Percentiles rank a stretch among this genome's conserved stretches.
phyloP scores from a whole-genome alignment of 2,113 vertebrate species.

The Perccottus glenii region DNA sequence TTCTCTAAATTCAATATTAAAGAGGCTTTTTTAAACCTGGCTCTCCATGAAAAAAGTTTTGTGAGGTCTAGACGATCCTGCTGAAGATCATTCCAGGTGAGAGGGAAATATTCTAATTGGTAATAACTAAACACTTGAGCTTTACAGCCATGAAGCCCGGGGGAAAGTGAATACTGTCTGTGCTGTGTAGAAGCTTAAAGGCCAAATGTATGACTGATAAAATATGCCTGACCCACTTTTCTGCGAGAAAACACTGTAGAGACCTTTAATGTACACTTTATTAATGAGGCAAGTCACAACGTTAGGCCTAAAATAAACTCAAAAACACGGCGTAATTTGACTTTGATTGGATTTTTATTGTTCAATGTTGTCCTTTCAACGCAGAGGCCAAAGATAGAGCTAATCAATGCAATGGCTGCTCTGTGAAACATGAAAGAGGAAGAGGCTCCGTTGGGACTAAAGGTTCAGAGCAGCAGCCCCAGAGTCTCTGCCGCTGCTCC shows the following conservation, averaged over 20 bases:
- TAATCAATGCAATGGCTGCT: conserved; percentile 6
- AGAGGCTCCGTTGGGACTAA: conserved; percentile 9
- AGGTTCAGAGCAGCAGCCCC: conserved; percentile 14
- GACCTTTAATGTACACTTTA: background rate
- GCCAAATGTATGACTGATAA: conserved; percentile 37
- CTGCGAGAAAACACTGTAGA: conserved; percentile 2
- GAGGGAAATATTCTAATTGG: no score
- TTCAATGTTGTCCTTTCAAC: conserved; percentile 3
- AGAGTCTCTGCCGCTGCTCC: conserved; percentile 10
- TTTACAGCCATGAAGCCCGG: no score
- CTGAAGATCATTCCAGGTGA: no score
- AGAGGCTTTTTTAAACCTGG: no score
- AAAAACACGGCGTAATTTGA: no score
- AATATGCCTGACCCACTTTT: conserved; percentile 55
- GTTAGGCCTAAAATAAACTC: no score
- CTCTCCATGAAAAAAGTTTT: no score
- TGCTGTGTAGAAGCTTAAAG: background rate
- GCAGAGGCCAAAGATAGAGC: background rate
- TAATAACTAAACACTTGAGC: no score
- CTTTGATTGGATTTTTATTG: no score
- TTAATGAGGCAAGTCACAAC: no score
- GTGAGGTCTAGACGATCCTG: no score
- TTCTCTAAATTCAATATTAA: no score
- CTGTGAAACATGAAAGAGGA: background rate
- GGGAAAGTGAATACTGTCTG: background rate